Base-by-base conservation (phyloP, 2,113 vertebrate genomes). In the Paratilapia polleni region DNA sequence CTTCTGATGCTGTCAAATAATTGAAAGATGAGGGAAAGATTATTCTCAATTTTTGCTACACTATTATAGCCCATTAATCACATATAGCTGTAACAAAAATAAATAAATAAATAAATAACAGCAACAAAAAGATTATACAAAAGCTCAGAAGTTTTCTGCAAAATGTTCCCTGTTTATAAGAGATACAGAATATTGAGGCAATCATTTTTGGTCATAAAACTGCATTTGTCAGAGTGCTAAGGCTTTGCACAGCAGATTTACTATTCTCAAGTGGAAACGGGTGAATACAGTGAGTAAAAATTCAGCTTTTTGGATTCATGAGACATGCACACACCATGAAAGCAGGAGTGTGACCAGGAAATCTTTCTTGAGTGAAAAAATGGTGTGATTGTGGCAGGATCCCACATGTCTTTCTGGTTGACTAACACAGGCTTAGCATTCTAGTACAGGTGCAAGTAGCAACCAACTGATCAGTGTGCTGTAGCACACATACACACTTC, bases 181-280 rank as follows among this genome's bases (percentile, higher is more conserved):
- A 78, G 77, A 80, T 80, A 36, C 63, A 73, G 31, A 58, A 84
- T 73, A 49, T 62, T 64, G 56, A 78, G 43, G 41, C 61, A 77
- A 89, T 91, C 31, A 81, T 91, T 90, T 92, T 80, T 28, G 80
- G 59, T 87, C 28, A 57, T 80, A 89, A 38, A 83, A 77, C 79
- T 84, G 89, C 87, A 91, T 94, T 89, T 82, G 83, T 86, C 83
- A 80, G 81, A 83, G 75, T 78, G 83, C 78, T 58, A 4, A 9
- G 73, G 83, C 81, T 90, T 87, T 87, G 77, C 59, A 63, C 20
- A 56, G 58, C 64, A 89, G 82, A 90, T 90, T 84, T 73, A 85
- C 63, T 41, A 59, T 89, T 93, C 80, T 89, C 84, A 86, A 88
- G 90, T 90, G 81, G 87, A 88, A 88, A 92, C 76, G 58, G 56